These are phyloP conservation scores for Drosophila algonquin DNA, from an alignment of 2,888 invertebrate genomes.

Conservation along the genomic window DNA sequence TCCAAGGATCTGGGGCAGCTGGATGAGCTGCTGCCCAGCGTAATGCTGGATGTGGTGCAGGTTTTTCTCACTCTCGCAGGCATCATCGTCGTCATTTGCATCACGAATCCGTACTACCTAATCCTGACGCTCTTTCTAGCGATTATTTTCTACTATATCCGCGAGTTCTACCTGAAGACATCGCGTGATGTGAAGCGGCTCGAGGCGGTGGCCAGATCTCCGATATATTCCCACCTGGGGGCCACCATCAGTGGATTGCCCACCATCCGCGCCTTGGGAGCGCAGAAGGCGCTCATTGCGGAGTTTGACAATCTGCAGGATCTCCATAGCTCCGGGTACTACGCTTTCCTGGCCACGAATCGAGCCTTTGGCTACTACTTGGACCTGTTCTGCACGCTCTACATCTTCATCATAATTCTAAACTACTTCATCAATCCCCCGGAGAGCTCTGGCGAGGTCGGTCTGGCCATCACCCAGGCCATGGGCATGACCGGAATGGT, in stretches of 20 bases:
- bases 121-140: slow-evolving; percentile 88
- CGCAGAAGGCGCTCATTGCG: slow-evolving; percentile 89
- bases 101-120: slow-evolving; percentile 90
- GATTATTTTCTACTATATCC: slow-evolving; percentile 89
- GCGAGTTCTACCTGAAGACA: slow-evolving; percentile 90
- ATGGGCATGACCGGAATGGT: slow-evolving; percentile 88
- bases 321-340: slow-evolving; percentile 95
- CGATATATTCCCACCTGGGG: slow-evolving; percentile 95
- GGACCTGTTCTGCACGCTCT: slow-evolving; percentile 93
- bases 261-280: slow-evolving; percentile 94
- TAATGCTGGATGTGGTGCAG: slow-evolving; percentile 85
- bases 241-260: slow-evolving; percentile 95
- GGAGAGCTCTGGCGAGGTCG: slow-evolving; percentile 89
- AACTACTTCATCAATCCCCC: slow-evolving; percentile 90
- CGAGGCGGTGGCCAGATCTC: slow-evolving; percentile 93
- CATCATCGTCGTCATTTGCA: slow-evolving; percentile 89
- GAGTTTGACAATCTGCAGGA: slow-evolving; percentile 93
- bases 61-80: slow-evolving; percentile 91
- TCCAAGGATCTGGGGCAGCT: slow-evolving; percentile 92
- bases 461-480: slow-evolving; percentile 91
- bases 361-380: slow-evolving; percentile 97
- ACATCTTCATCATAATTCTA: slow-evolving; percentile 92
- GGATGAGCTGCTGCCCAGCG: slow-evolving; percentile 82
- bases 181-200: slow-evolving; percentile 92
- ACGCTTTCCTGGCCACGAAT: slow-evolving; percentile 93